Base-by-base conservation (phyloP, 1,140 invertebrate genomes). In the Triops cancriformis region DNA sequence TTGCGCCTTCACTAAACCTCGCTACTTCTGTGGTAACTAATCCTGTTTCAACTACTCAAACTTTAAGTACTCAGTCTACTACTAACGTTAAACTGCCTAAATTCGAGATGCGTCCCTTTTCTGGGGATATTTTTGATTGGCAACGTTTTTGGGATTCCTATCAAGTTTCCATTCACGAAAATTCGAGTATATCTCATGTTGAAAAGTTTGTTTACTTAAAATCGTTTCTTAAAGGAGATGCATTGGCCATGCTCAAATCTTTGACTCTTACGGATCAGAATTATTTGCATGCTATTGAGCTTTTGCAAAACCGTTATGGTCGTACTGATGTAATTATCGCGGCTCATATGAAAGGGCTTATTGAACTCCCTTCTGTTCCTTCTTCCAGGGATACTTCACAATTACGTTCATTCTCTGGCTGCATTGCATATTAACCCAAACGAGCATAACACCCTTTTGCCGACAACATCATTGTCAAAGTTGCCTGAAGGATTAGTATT, bases 341-440 rank as follows among this genome's bases (percentile, higher is more conserved):
- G 9, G 73, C 26, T 11, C 73, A 74, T n/a, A 74, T 74, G 73
- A 74, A n/a, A n/a, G 41, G 41, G 73, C 41, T 74, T 1, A 23
- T 74, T 1, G 27, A 28, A 37, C 73, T 74, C 4, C 73, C 73
- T n/a, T 11, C 73, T 5, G 28, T 74, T 26, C 73, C n/a, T n/a
- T n/a, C 7, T 2, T 18, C 31, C 23, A 4, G 18, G 2, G 4
- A 74, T 27, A 18, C 31, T 5, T 37, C 28, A 18, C 23, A n/a
- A 6, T 9, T 74, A 74, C 73, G 73, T 45, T 45, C 43, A 1
- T 45, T 45, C 43, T 45, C 18, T 45, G 43, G 43, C 10, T 45
- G 43, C 43, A 10, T 1, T 1, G 43, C 43, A 45, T 45, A 18
- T 45, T 10, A 18, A 10, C 0, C 43, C 43, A 0, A 45, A 18